Conservation (phyloP, 2,797 vertebrate species). For the Fistularia commersonii region DNA sequence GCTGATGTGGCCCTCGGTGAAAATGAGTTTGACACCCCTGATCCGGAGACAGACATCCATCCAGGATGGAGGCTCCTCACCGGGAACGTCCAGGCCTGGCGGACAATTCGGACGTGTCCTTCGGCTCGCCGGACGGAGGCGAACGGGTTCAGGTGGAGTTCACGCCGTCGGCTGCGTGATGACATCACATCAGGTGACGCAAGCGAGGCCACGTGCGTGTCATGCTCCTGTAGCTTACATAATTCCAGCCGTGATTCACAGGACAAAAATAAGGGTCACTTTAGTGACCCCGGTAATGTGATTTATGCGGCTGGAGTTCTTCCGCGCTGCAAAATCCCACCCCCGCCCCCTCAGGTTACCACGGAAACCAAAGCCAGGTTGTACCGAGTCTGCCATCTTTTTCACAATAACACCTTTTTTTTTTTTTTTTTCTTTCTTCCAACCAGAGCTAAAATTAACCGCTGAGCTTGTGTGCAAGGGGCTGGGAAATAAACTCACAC, state of each 20-base stretch:
- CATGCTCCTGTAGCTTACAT: constrained; percentile 8
- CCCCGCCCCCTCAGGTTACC: constrained; percentile 63
- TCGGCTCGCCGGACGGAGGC: constrained; percentile 16
- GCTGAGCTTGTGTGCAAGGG: constrained; percentile 24
- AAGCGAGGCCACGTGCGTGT: not conserved
- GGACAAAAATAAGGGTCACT: constrained; percentile 28
- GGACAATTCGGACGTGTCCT: not conserved
- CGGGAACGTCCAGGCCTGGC: too few relatives aligned
- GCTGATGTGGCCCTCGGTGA: too few relatives aligned
- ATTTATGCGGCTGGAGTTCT: constrained; percentile 37
- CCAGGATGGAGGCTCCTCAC: too few relatives aligned
- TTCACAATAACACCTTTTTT: constrained; percentile 37
- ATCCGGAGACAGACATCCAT: too few relatives aligned
- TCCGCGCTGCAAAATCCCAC: constrained; percentile 25
- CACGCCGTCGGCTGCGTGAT: constrained; percentile 19
- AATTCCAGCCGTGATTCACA: constrained; percentile 35
- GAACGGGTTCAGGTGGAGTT: constrained; percentile 36
- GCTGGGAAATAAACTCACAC: constrained; percentile 25
- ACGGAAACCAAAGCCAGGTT: constrained; percentile 61
- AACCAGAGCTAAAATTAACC: constrained; percentile 42
- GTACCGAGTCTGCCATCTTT: constrained; percentile 47
- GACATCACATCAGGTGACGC: constrained; percentile 7
- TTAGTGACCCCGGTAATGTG: constrained; percentile 35
- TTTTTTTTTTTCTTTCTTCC: too few relatives aligned
- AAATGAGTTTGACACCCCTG: too few relatives aligned